phyloP scores from a whole-genome alignment of 2,888 invertebrate species.

The Hyposoter didymator region DNA sequence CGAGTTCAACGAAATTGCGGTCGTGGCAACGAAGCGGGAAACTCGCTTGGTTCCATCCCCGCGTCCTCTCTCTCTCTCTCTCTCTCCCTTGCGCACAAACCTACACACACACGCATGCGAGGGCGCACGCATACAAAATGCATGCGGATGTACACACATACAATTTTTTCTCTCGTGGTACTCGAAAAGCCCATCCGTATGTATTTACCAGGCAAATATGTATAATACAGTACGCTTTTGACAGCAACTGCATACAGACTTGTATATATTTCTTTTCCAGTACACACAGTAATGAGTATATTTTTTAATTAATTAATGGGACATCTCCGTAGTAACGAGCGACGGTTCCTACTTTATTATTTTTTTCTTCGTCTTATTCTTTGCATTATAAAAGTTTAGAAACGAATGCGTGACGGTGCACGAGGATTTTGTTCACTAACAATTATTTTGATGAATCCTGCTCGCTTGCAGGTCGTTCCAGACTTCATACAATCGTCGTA shows the following conservation, averaged over 20 bases:
- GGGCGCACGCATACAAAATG: slow-evolving; percentile 5
- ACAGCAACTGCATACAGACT: slow-evolving; percentile 26
- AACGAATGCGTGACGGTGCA: background rate
- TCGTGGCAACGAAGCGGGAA: slow-evolving; percentile 66
- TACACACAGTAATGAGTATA: slow-evolving; percentile 46
- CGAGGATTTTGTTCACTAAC: background rate
- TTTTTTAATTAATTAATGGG: slow-evolving; percentile 54
- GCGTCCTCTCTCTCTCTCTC: background rate
- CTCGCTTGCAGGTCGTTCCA: background rate
- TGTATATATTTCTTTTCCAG: background rate
- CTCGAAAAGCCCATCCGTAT: slow-evolving; percentile 48
- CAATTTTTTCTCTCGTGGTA: slow-evolving; percentile 20
- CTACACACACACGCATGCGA: background rate
- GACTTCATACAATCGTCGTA: background rate
- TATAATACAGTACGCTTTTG: slow-evolving; percentile 52
- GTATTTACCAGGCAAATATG: slow-evolving; percentile 50
- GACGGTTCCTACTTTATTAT: background rate
- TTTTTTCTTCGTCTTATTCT: background rate
- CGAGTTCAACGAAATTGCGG: slow-evolving; percentile 65
- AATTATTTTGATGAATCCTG: slow-evolving; percentile 10
- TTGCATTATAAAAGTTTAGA: background rate
- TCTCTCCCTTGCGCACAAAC: slow-evolving; percentile 15
- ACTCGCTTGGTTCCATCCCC: slow-evolving; percentile 51
- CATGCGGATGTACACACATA: background rate
- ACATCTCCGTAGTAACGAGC: slow-evolving; percentile 34